A percentile compares a stretch with the other conserved stretches of the same genome.
These are phyloP conservation scores for Drosophila tristis DNA, from an alignment of 1,140 invertebrate genomes.

Conservation along the genomic window DNA sequence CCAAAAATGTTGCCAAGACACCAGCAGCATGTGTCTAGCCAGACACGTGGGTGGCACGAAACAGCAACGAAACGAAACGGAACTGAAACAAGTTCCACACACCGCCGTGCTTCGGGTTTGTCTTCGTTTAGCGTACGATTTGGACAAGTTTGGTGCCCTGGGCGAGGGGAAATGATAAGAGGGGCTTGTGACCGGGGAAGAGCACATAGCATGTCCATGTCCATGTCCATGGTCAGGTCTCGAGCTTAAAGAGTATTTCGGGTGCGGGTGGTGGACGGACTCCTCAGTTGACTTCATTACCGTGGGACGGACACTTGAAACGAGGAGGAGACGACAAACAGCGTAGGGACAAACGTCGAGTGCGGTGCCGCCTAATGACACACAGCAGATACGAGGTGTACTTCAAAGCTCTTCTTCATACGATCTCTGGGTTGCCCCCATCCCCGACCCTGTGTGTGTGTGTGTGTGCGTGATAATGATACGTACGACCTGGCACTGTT, in stretches of 20 bases:
- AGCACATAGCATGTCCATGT: not conserved
- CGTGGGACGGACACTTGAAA: constrained; percentile 66
- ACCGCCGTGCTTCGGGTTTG: constrained; percentile 3
- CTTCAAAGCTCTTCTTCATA: constrained; percentile 38
- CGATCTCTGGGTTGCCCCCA: constrained; percentile 8
- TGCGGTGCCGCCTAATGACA: constrained; percentile 69
- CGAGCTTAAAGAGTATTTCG: constrained; percentile 29
- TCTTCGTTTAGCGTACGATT: constrained; percentile 28
- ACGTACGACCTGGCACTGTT: constrained; percentile 61
- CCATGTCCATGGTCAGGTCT: constrained; percentile 23
- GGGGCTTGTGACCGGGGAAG: not conserved
- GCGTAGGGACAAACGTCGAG: constrained; percentile 38
- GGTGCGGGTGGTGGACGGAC: constrained; percentile 46
- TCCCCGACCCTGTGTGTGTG: constrained; percentile 15
- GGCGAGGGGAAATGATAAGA: not conserved
- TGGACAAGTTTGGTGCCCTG: constrained; percentile 18
- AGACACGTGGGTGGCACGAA: constrained; percentile 57
- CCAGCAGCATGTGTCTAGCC: constrained; percentile 36
- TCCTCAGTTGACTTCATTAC: constrained; percentile 74
- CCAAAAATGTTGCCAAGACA: constrained; percentile 26
- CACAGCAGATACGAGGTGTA: constrained; percentile 25
- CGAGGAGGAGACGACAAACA: constrained; percentile 53
- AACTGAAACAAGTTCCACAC: constrained; percentile 67
- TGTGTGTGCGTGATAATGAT: constrained; percentile 69
- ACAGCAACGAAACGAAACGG: constrained; percentile 18